Base-by-base conservation (phyloP, 2,113 vertebrate species). In the Forbesichthys papilliferus region DNA sequence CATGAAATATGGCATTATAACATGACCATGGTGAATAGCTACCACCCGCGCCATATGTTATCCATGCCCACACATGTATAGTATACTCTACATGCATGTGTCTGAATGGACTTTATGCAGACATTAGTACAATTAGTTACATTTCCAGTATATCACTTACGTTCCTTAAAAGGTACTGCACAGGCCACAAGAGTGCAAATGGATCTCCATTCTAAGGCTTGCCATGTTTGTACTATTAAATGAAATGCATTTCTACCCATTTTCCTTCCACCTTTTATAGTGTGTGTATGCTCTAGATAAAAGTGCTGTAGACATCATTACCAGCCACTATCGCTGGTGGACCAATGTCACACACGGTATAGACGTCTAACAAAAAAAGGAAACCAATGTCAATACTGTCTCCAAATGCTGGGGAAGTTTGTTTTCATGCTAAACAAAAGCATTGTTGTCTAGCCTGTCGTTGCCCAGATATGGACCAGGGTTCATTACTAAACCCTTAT, bases 401-500 rank as follows among this genome's bases (percentile, higher is more conserved):
- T 16, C 10, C 42, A 52, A 73, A 69, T 63, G 11, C 53, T 20
- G 54, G 20, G 16, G 51, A 34, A 34, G 11, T 64, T 55, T 70
- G 55, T 71, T 42, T 61, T 42, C 60, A 47, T 52, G 58, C 46
- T 62, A 20, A 69, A 73, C 5, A 42, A 42, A 42, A 8, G 36
- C 5, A 42, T 42, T 42, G 36, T 42, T 8, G 36, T 57, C 16
- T 20, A 71, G 46, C 60, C 53, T 70, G 71, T 36, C 69, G 64
- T 63, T 69, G 69, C 74, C 69, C 68, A 52, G 55, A 34, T 71
- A 54, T 63, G 69, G 55, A 82, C 58, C 73, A 79, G 46, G 60
- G 53, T 56, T 48, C 75, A 58, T 60, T 67, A 3, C 55, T 69
- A 74, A 77, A 69, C 73, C 56, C 76, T 73, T 65, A 73, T 80